A percentile compares a stretch with the other conserved stretches of the same genome.
phyloP scores from a whole-genome alignment of 2,113 vertebrate genomes.

The Synodontis membranacea region DNA sequence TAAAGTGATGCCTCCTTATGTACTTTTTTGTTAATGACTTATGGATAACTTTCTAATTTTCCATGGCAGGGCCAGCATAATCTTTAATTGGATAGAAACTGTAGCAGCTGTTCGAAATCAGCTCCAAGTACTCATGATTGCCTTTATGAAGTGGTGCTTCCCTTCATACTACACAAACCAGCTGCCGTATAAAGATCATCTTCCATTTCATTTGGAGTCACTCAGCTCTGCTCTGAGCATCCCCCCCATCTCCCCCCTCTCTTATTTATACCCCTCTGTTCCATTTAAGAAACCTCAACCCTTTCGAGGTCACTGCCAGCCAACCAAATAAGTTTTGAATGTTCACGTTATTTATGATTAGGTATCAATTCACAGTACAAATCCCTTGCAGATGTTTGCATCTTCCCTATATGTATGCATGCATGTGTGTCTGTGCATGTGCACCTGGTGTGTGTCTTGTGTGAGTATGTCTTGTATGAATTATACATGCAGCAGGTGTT shows the following conservation, averaged over 20 bases:
- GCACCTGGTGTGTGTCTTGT: slow-evolving; percentile 25
- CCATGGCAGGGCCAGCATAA: not conserved
- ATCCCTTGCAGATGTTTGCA: slow-evolving; percentile 59
- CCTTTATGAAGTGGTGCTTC: slow-evolving; percentile 52
- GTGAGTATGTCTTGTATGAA: slow-evolving; percentile 51
- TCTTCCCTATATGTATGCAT: slow-evolving; percentile 37
- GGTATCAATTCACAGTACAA: slow-evolving; percentile 57
- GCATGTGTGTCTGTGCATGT: slow-evolving; percentile 39
- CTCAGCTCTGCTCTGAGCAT: slow-evolving; percentile 57
- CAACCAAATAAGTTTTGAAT: slow-evolving; percentile 55
- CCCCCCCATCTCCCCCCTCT: not conserved
- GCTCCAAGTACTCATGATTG: slow-evolving; percentile 32
- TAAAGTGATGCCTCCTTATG: not conserved
- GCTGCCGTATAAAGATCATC: slow-evolving; percentile 74
- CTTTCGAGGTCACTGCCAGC: slow-evolving; percentile 37
- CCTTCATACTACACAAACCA: slow-evolving; percentile 73
- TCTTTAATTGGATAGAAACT: slow-evolving; percentile 35
- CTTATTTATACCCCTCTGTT: slow-evolving; percentile 16
- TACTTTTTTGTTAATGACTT: not conserved
- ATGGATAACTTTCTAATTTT: slow-evolving; percentile 14
- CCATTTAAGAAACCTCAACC: slow-evolving; percentile 23
- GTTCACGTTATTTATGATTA: slow-evolving; percentile 59
- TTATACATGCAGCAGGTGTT: slow-evolving; percentile 57
- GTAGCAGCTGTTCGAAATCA: slow-evolving; percentile 29
- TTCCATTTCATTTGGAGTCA: slow-evolving; percentile 73